phyloP scores from a whole-genome alignment of 2,888 invertebrate genomes.

The Leptopilina syphax region DNA sequence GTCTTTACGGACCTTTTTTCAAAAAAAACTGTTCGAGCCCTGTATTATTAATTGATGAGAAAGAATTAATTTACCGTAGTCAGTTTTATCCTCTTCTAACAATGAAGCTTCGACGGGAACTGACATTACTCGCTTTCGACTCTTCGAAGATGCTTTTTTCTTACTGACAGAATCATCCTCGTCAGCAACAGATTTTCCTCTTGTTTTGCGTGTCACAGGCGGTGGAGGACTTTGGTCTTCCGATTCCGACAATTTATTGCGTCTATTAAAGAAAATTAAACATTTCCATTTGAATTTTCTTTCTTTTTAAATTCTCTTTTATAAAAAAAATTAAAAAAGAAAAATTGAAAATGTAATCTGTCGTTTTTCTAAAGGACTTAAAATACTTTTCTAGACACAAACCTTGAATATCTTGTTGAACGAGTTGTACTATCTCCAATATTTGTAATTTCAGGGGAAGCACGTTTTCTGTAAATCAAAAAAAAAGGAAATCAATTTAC shows the following conservation, averaged over 20 bases:
- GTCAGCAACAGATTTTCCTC: constrained; percentile 67
- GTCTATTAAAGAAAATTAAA: neutral
- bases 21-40: no score
- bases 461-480: neutral
- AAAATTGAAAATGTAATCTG: no score
- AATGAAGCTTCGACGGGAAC: neutral
- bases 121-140: neutral
- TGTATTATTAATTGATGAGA: neutral
- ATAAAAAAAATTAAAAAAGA: neutral
- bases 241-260: constrained; percentile 66
- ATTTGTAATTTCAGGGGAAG: no score
- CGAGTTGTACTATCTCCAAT: no score
- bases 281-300: neutral
- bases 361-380: no score
- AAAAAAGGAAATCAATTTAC: neutral
- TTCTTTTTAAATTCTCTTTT: no score
- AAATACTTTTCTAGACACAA: no score
- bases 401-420: no score
- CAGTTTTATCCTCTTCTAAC: neutral
- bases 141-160: neutral
- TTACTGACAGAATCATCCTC: neutral
- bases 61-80: constrained; percentile 6
- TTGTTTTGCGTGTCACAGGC: constrained; percentile 63
- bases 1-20: no score
- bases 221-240: constrained; percentile 64